phyloP scores from a whole-genome alignment of 2,113 vertebrate species.

The Limnothrissa miodon region DNA sequence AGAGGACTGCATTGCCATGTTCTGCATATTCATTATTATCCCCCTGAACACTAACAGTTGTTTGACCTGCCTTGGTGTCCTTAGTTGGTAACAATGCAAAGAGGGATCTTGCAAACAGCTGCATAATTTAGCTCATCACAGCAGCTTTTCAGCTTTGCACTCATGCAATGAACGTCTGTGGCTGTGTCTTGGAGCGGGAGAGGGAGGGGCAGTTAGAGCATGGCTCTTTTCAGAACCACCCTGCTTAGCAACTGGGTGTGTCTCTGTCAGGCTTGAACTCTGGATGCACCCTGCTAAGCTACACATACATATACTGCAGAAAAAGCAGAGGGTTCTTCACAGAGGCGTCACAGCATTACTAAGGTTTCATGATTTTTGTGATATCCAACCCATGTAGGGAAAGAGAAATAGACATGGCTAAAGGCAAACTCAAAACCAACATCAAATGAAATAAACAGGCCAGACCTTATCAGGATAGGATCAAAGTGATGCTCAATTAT shows the following conservation, averaged over 20 bases:
- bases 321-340: neutral
- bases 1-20: neutral
- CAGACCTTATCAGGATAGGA: neutral
- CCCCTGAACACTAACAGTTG: neutral
- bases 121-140: neutral
- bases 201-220: neutral
- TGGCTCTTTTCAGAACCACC: neutral
- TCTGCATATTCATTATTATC: neutral
- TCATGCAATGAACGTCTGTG: neutral
- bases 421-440: neutral
- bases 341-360: neutral
- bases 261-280: conserved; percentile 1
- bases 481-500: neutral
- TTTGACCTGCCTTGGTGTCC: neutral
- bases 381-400: neutral
- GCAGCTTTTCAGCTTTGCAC: neutral
- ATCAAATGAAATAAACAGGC: neutral
- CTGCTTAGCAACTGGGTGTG: neutral
- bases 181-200: neutral
- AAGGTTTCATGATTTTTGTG: no score
- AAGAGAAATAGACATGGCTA: neutral
- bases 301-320: neutral
- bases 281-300: neutral
- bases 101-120: neutral
- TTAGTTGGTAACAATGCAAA: neutral